Percentiles rank a stretch among this genome's conserved stretches.
phyloP scores from a whole-genome alignment of 2,113 vertebrate genomes.

The Tachysurus fulvidraco region DNA sequence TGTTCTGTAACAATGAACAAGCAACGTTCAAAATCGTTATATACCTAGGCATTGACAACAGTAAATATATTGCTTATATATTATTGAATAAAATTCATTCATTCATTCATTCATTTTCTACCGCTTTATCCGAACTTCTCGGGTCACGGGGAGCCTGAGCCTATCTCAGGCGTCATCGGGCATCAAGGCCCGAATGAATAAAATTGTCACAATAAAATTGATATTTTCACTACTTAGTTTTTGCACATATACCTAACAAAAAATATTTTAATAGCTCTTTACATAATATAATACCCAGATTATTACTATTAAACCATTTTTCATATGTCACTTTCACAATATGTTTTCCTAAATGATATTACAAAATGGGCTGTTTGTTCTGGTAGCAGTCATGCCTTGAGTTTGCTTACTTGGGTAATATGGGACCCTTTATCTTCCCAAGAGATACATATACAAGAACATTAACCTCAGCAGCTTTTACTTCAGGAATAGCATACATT shows the following conservation, averaged over 20 bases:
- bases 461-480: constrained; percentile 59
- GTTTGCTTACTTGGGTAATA: constrained; percentile 25
- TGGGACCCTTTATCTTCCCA: constrained; percentile 21
- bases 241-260: not conserved
- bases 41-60: not conserved
- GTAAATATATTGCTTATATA: not conserved
- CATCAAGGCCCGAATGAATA: no score
- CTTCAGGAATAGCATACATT: constrained; percentile 60
- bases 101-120: no score
- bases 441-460: constrained; percentile 47
- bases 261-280: not conserved
- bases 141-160: no score
- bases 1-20: not conserved
- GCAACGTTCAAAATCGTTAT: not conserved
- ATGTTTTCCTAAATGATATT: not conserved
- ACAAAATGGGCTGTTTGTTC: not conserved
- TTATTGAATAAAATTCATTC: no score
- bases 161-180: no score
- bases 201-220: not conserved
- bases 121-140: no score
- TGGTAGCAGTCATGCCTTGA: constrained; percentile 9
- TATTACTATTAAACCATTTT: not conserved
- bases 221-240: not conserved
- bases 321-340: not conserved
- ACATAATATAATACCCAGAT: not conserved